Base-by-base conservation (phyloP, 2,113 vertebrate species). In the Scytalopus superciliaris region DNA sequence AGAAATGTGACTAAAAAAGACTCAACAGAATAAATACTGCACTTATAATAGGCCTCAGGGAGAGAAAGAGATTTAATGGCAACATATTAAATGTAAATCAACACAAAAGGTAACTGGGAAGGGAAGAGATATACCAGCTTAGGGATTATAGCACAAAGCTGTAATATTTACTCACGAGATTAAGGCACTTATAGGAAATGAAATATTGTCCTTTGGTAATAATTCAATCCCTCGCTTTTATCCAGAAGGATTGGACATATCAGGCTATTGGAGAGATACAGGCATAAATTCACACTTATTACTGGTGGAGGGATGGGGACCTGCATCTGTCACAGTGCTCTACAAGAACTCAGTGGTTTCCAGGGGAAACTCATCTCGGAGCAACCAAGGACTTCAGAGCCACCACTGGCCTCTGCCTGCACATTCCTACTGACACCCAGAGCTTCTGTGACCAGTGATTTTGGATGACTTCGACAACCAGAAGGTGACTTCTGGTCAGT, bases 11-110 rank as follows among this genome's bases (percentile, higher is more conserved):
- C 95, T 95, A 75, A 85, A 94, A 94, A 95, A 94, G 94, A 82
- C 93, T 93, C 93, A 90, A 95, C 96, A 95, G 97, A 97, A 97
- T 95, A 96, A 97, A 96, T 95, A 96, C 92, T 57, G 87, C 93
- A 95, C 95, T 96, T 94, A 93, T 93, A 95, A 95, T 88, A 93
- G 93, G 93, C 87, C 95, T 95, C 85, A 44, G 91, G 93, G 91
- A 94, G 72, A 94, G 84, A 91, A 70, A 68, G 93, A 94, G 94
- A 96, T 96, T 96, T 96, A 97, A 97, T 96, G 96, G 96, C 94
- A 94, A 96, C 89, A 93, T 96, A 97, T 96, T 97, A 97, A 97
- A 96, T 87, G 92, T 96, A 97, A 97, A 97, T 97, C 97, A 97
- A 97, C 97, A 97, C 94, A 97, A 96, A 96, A 97, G 96, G 97